A percentile compares a stretch with the other conserved stretches of the same genome.
phyloP scores from a whole-genome alignment of 2,888 invertebrate species.

The Calliopum simillimum region DNA sequence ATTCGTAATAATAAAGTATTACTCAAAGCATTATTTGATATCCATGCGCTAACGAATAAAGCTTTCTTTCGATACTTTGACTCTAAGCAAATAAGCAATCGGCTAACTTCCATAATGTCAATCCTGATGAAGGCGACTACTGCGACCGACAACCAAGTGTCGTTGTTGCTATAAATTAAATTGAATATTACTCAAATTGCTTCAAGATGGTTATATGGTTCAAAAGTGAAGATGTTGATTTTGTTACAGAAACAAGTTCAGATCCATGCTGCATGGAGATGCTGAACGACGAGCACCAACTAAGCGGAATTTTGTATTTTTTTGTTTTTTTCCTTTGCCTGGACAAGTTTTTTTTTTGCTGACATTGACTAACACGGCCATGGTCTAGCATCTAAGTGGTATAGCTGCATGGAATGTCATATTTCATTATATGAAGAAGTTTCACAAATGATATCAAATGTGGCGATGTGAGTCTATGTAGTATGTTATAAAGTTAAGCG shows the following conservation, averaged over 20 bases:
- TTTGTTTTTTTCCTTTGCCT: conserved; percentile 23
- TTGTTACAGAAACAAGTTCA: conserved; percentile 12
- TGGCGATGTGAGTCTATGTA: not conserved
- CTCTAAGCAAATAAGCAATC: not conserved
- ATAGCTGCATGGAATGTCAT: conserved; percentile 21
- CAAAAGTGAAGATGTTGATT: conserved; percentile 21
- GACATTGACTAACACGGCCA: not conserved
- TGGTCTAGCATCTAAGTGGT: not conserved
- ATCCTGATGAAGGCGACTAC: not conserved
- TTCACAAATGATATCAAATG: conserved; percentile 37
- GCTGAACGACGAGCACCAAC: conserved; percentile 6
- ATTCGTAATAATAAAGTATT: no score
- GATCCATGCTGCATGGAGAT: conserved; percentile 35
- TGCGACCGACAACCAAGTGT: conserved; percentile 48
- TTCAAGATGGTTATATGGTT: conserved; percentile 41
- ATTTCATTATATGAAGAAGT: conserved; percentile 17
- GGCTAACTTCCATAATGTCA: not conserved
- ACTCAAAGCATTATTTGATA: no score
- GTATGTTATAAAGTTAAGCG: not conserved
- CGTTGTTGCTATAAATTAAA: conserved; percentile 61
- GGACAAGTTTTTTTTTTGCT: conserved; percentile 15
- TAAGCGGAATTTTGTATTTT: no score
- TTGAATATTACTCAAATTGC: conserved; percentile 63
- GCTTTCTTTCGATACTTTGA: no score
- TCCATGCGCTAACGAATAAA: no score